phyloP scores from a whole-genome alignment of 2,888 invertebrate genomes.

The Monopis laevigella region DNA sequence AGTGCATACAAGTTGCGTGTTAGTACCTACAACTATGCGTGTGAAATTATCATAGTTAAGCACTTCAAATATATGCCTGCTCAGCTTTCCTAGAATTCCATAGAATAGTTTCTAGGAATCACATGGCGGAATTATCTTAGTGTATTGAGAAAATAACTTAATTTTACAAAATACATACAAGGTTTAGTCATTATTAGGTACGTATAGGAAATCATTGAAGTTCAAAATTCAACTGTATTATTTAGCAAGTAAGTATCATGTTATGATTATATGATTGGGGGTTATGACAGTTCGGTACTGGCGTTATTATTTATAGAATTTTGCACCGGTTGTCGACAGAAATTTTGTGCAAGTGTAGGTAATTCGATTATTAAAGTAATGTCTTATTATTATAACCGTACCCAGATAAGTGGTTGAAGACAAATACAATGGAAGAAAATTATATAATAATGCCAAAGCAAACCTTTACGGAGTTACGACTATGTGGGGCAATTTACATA shows the following conservation, averaged over 20 bases:
- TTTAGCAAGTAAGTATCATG: neutral
- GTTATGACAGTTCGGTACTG: neutral
- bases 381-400: conserved; percentile 11
- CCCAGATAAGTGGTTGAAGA: conserved; percentile 5
- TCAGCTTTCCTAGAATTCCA: conserved; percentile 3
- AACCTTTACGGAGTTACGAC: too few relatives aligned
- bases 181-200: neutral
- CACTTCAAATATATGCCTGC: neutral
- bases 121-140: conserved; percentile 2
- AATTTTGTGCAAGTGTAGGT: neutral
- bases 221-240: neutral
- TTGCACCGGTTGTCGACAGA: conserved; percentile 7
- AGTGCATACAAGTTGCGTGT: too few relatives aligned
- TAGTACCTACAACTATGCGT: conserved; percentile 5
- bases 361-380: conserved; percentile 8
- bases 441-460: too few relatives aligned
- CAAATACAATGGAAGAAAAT: conserved; percentile 2
- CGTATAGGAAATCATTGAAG: neutral
- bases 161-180: conserved; percentile 4
- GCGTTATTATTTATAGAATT: neutral
- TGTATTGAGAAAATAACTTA: conserved; percentile 12
- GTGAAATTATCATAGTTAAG: conserved; percentile 10
- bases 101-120: conserved; percentile 8
- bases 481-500: neutral
- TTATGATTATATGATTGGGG: neutral